Conservation (phyloP, 2,113 vertebrate species). For the Oryzias melastigma region DNA sequence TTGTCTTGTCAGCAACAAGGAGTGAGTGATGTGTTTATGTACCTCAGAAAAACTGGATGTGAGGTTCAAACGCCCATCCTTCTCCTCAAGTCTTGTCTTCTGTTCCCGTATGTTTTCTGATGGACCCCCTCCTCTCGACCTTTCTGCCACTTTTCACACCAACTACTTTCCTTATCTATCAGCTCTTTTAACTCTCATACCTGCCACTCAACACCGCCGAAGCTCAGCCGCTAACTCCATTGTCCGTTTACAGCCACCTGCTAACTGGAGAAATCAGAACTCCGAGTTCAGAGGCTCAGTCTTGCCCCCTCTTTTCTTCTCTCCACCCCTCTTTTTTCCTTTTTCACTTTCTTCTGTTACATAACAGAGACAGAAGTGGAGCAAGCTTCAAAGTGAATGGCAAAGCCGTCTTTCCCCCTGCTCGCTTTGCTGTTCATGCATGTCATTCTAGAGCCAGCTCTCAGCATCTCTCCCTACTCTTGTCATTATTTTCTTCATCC, state of each 20-base stretch:
- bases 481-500: constrained; percentile 29
- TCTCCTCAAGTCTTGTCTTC: constrained; percentile 31
- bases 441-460: constrained; percentile 66
- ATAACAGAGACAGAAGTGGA: constrained; percentile 73
- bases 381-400: constrained; percentile 79
- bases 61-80: constrained; percentile 23
- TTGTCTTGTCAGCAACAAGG: constrained; percentile 15
- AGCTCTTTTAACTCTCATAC: constrained; percentile 28
- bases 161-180: constrained; percentile 27
- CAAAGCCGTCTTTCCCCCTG: constrained; percentile 69
- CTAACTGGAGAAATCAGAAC: constrained; percentile 49
- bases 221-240: constrained; percentile 35
- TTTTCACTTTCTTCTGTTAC: constrained; percentile 65
- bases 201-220: constrained; percentile 32
- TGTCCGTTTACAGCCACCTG: constrained; percentile 33
- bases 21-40: constrained; percentile 45
- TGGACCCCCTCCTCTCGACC: constrained; percentile 35
- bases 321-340: constrained; percentile 25
- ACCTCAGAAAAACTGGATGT: constrained; percentile 20
- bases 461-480: constrained; percentile 25
- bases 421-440: constrained; percentile 71
- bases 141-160: constrained; percentile 37
- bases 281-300: constrained; percentile 54
- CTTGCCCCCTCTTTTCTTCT: constrained; percentile 29
- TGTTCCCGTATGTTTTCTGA: constrained; percentile 36